Conservation (phyloP, 2,888 invertebrate genomes). For the Alentia gelatinosa region DNA sequence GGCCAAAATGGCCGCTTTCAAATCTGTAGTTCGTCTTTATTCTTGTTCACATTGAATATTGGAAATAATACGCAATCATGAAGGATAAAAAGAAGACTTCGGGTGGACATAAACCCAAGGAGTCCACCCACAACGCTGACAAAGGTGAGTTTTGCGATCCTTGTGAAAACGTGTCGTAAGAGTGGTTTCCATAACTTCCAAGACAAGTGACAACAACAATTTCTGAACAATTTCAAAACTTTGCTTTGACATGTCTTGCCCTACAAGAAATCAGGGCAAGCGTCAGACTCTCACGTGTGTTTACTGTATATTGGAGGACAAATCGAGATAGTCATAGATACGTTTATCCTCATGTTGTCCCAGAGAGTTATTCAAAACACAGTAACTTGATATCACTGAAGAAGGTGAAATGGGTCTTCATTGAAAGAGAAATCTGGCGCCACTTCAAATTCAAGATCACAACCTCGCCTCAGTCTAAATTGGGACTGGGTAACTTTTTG, state of each 20-base stretch:
- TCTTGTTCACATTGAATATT: slow-evolving; percentile 40
- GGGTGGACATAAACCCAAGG: neutral
- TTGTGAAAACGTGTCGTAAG: neutral
- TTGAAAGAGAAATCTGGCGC: slow-evolving; percentile 12
- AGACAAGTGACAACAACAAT: slow-evolving; percentile 43
- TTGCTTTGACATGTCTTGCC: slow-evolving; percentile 33
- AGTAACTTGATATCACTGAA: neutral
- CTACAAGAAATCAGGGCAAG: neutral
- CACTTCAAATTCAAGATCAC: neutral
- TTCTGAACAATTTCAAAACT: slow-evolving; percentile 51
- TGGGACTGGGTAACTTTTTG: too few species aligned
- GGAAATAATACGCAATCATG: neutral
- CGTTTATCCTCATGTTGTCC: too few species aligned
- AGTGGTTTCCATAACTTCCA: slow-evolving; percentile 49
- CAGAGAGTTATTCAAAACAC: neutral
- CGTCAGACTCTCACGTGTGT: neutral
- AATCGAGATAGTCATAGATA: neutral
- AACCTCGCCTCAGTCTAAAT: neutral
- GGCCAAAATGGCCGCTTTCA: slow-evolving; percentile 58
- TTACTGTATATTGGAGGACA: neutral
- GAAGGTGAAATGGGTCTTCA: neutral
- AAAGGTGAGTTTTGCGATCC: neutral
- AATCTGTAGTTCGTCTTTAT: slow-evolving; percentile 49
- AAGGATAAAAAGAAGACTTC: slow-evolving; percentile 38
- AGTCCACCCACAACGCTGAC: neutral